A percentile compares a stretch with the other conserved stretches of the same genome.
Evolutionary conservation across 2,888 invertebrate genomes (phyloP).

Genomic region (Andrena minutula): DNA sequence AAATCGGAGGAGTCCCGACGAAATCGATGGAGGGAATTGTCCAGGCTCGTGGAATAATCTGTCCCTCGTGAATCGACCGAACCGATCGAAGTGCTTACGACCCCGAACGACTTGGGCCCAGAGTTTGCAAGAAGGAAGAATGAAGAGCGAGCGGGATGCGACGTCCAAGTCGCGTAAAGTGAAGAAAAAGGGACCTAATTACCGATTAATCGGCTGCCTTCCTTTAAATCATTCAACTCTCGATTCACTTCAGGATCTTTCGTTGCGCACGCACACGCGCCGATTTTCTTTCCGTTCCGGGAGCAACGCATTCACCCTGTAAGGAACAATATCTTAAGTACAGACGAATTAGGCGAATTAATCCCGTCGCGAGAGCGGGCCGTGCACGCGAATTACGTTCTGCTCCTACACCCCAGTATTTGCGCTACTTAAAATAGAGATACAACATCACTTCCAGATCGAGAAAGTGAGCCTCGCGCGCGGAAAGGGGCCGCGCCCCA

Average conservation of each 20-base stretch:
- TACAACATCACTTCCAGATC: not conserved
- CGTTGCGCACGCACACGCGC: constrained; percentile 25
- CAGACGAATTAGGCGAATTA: not conserved
- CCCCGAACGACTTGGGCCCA: not conserved
- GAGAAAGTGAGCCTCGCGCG: not conserved
- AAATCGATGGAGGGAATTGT: not conserved
- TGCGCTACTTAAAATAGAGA: not conserved
- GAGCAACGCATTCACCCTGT: constrained; percentile 1
- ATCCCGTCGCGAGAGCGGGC: not conserved
- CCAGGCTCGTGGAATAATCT: not conserved
- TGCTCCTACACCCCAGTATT: not conserved
- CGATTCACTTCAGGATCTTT: constrained; percentile 32
- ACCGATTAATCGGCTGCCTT: constrained; percentile 61
- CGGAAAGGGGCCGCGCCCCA: not conserved
- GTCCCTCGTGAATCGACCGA: constrained; percentile 8
- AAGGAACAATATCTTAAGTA: not conserved
- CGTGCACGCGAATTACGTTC: constrained; percentile 18
- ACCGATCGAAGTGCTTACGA: constrained; percentile 24
- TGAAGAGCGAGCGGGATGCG: not conserved
- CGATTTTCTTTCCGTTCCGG: constrained; percentile 28
- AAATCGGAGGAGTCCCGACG: constrained; percentile 3
- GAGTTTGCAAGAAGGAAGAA: not conserved
- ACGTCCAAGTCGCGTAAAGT: constrained; percentile 12
- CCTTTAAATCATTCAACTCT: constrained; percentile 32
- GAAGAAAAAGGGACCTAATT: constrained; percentile 57